Base-by-base conservation (phyloP, 37 sponge, comb jelly and placozoan genomes). In the Spongia lamella region DNA sequence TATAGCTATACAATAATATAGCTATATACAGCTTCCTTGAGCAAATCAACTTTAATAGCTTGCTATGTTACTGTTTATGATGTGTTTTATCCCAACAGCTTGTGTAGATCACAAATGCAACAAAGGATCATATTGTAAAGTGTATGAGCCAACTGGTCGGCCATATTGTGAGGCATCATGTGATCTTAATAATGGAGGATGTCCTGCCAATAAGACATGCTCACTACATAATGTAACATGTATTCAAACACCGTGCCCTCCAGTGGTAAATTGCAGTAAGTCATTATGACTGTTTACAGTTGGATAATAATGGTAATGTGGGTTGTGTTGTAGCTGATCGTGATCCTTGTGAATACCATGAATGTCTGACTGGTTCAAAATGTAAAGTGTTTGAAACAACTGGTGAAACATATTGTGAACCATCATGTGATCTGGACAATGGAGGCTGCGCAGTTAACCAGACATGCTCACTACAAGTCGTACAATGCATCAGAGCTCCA, bases 151-250 rank as follows among this genome's bases (percentile, higher is more conserved):
- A 25, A 73, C 73, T 36, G 73, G 73, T 30, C 30, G 55, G n/a
- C 25, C 53, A 27, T 73, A 19, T 35, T 73, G 73, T 56, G 34
- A 73, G 35, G 57, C 73, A 73, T 73, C 73, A 30, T 73, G 73
- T 56, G 34, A 56, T 73, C 33, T 73, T 2, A 1, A 73, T 1
- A 73, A 73, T 47, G 73, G 73, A 32, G 73, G 73, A 56, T 73
- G 73, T 53, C 32, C 56, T 56, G 57, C 4, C 14, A 52, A 56
- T 30, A 34, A 29, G 1, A 32, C 16, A 52, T 73, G 73, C n/a
- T 30, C 33, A 53, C 73, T 73, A 19, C 5, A 31, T 26, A 54
- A 30, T 56, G 73, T 73, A 34, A 9, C 20, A 20, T 57, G 70
- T 39, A 33, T 68, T 30, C 39, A 55, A 49, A 25, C 60, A 11